Evolutionary conservation across 1,140 invertebrate species (phyloP), one percentile per base, ranked within the genome.

Genomic region (Meteorus sp.): DNA sequence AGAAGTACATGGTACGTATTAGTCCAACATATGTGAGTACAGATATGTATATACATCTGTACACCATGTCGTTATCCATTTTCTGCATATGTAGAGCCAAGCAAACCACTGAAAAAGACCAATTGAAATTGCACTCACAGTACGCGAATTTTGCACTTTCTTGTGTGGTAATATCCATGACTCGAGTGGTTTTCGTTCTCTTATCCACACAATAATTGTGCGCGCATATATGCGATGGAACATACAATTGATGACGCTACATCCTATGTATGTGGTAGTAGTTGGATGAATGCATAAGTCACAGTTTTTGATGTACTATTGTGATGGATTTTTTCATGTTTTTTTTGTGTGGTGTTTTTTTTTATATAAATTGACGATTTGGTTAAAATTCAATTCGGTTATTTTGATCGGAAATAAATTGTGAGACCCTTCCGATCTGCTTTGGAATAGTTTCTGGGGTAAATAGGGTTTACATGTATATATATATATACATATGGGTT

Each of bases 121-220:
- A 52, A 52, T 52, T 35, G 17, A 33, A 52, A 52, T 48, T 48
- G 45, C 22, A 48, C 45, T 48, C 45, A 48, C 23, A n/a, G 23
- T 33, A 51, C 50, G 22, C 31, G 50, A 37, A 52, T 52, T 52
- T 52, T 52, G 31, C 50, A 52, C 50, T 52, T 52, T 37, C 50
- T 52, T 52, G 33, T 35, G 33, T 37, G 27, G n/a, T 52, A 37
- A 52, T 52, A 52, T 52, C n/a, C 27, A 23, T 27, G 4, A 13
- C n/a, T 23, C n/a, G 44, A 23, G 44, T 23, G 20, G 44, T 47
- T n/a, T n/a, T 25, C n/a, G 13, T 33, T 50, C 23, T n/a, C n/a
- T 52, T 48, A 25, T 23, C 22, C 17, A n/a, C 3, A 22, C 19
- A 47, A 25, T 25, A 9, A 47, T 13, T 33, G 15, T 48, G 20